Evolutionary conservation across 2,113 vertebrate genomes (phyloP), one percentile per base, ranked within the genome.

Genomic region (Pteronura brasiliensis): DNA sequence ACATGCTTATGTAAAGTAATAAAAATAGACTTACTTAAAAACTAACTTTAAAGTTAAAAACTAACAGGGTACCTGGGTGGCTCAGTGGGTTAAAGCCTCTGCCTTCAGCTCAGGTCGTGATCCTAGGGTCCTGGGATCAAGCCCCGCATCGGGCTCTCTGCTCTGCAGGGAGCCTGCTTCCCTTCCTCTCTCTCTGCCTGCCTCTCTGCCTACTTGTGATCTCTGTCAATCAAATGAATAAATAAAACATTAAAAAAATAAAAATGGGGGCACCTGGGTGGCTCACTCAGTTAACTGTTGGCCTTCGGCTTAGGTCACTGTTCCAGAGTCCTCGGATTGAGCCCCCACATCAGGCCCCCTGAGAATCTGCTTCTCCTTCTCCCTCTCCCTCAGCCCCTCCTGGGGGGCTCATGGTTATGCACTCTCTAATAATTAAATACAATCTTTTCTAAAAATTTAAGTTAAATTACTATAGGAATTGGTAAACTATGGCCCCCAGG

Each of bases 1-100:
- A 89, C 29, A 27, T 47, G 39, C 80, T 42, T 77, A 90, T 81
- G 65, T 44, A 18, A 96, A 95, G 67, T 79, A 72, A 85, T 42
- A 76, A 88, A 87, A 91, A 87, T 7, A 59, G 14, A 84, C 55
- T 90, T 79, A 67, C 11, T 87, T 94, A 69, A 83, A 86, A 96
- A 82, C 18, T 63, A 77, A 87, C 25, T 83, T 12, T 55, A 55
- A 55, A 55, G 55, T 55, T 55, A 55, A 55, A 55, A 55, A 20
- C 52, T 52, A 52, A 52, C 52, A 1, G 52, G 52, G 52, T 17
- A 15, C 52, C 52, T 52, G 52, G 15, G 52, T 52, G 52, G 52
- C 52, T 52, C 52, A 52, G 52, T 52, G 52, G 52, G 52, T 52
- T 52, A 52, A 52, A 17, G 52, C 52, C 52, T 52, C 52, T 52